phyloP scores from a whole-genome alignment of 2,113 vertebrate genomes.

The Lathamus discolor region DNA sequence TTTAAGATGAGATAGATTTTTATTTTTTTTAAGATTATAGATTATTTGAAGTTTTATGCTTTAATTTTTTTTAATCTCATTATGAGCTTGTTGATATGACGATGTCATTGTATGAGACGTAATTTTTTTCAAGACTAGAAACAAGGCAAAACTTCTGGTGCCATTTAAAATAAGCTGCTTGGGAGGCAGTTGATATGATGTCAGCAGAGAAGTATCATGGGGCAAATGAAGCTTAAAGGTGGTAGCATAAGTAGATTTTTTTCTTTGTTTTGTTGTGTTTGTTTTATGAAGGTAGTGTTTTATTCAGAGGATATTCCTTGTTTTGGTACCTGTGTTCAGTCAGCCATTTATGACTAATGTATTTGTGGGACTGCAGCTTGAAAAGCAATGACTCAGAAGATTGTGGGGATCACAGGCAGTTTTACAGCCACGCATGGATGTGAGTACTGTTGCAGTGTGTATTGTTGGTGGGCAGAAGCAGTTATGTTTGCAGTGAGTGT shows the following conservation, averaged over 20 bases:
- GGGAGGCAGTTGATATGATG: neutral
- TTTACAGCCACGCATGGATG: accelerated
- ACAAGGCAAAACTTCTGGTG: neutral
- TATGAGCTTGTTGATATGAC: neutral
- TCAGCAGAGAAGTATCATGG: neutral
- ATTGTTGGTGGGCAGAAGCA: neutral
- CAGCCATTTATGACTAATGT: neutral
- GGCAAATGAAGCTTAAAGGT: neutral
- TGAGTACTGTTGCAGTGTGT: neutral
- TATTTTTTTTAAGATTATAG: neutral
- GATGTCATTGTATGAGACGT: neutral
- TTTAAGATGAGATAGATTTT: neutral
- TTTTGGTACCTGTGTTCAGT: neutral
- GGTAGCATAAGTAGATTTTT: neutral
- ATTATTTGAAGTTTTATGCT: neutral
- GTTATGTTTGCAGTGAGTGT: neutral
- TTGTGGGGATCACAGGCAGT: neutral
- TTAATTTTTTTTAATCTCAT: neutral
- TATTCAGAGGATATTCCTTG: neutral
- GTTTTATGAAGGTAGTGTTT: neutral
- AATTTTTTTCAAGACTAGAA: neutral
- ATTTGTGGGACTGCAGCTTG: neutral
- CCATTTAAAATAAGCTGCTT: neutral
- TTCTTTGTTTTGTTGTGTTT: neutral
- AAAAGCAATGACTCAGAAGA: neutral